Evolutionary conservation across 2,113 vertebrate species (phyloP).

Genomic region (Halcyon senegalensis): DNA sequence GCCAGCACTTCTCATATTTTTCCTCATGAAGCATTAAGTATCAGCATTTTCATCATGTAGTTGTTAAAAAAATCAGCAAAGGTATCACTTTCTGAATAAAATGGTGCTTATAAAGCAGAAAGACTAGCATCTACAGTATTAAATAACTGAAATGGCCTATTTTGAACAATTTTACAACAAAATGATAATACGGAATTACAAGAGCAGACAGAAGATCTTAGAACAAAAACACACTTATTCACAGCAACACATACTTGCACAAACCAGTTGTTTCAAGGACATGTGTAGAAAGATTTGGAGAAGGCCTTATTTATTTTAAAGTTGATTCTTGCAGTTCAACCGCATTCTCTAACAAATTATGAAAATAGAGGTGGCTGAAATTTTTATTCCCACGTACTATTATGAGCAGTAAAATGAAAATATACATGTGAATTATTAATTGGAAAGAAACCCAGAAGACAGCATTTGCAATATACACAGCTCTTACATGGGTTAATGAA

Average conservation of each 20-base stretch:
- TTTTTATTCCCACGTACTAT: not conserved
- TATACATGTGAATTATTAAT: not conserved
- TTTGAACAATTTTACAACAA: not conserved
- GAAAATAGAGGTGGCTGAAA: not conserved
- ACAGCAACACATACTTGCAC: not conserved
- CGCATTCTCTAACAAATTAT: not conserved
- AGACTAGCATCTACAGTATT: not conserved
- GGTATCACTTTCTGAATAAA: not conserved
- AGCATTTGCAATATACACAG: fast-evolving
- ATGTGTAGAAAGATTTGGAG: not conserved
- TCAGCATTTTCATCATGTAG: not conserved
- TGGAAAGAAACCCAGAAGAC: not conserved
- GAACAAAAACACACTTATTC: not conserved
- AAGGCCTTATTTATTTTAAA: not conserved
- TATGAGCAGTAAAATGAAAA: not conserved
- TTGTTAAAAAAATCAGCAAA: not conserved
- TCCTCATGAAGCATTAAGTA: not conserved
- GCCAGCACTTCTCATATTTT: not conserved
- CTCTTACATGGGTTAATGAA: not conserved
- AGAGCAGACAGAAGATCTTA: not conserved
- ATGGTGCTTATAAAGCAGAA: not conserved
- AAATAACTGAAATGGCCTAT: not conserved
- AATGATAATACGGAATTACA: not conserved
- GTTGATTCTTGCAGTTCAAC: not conserved
- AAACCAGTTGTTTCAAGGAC: not conserved